Percentiles rank a stretch among this genome's conserved stretches.
These are phyloP conservation scores for Chironomus tentans DNA, from an alignment of 2,888 invertebrate genomes.

Conservation along the genomic window DNA sequence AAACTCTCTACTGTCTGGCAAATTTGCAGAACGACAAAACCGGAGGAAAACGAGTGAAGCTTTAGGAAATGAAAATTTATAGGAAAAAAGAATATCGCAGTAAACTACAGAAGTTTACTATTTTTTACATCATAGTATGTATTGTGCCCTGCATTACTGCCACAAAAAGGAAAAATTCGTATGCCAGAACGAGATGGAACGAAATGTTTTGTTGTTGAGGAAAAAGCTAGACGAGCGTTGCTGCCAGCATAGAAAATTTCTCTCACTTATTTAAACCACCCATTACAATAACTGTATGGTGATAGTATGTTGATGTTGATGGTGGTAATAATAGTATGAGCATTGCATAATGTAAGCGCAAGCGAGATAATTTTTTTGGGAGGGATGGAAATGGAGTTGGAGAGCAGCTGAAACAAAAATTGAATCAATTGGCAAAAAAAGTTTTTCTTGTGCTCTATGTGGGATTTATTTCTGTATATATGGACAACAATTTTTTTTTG, in stretches of 20 bases:
- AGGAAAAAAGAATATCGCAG: background rate
- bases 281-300: background rate
- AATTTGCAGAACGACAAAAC: background rate
- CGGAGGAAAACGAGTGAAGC: background rate
- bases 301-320: too few species aligned
- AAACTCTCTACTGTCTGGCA: background rate
- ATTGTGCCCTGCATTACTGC: too few species aligned
- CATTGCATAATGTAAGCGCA: background rate
- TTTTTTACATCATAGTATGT: too few species aligned
- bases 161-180: background rate
- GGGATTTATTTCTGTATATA: background rate
- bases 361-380: background rate
- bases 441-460: background rate
- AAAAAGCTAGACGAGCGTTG: background rate
- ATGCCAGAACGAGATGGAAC: background rate
- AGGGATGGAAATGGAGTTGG: too few species aligned
- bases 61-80: constrained; percentile 5
- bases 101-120: too few species aligned
- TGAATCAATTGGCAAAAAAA: background rate
- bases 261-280: background rate
- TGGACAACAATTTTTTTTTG: too few species aligned
- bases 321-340: too few species aligned
- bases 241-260: background rate
- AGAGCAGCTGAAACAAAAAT: background rate
- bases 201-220: background rate